phyloP scores from a whole-genome alignment of 1,140 invertebrate genomes.

The Microplitis demolitor region DNA sequence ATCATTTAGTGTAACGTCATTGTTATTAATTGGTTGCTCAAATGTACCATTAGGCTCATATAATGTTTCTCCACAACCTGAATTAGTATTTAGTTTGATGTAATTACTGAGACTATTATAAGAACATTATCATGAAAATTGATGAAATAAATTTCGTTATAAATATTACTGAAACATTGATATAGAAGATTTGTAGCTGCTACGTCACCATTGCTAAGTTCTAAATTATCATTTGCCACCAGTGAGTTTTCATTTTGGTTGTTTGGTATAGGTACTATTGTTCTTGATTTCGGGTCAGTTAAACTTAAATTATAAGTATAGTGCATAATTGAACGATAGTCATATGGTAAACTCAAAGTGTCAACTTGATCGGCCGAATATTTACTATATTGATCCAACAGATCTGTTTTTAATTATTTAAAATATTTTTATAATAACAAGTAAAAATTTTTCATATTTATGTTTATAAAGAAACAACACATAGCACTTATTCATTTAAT shows the following conservation, averaged over 20 bases:
- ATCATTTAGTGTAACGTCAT: slow-evolving; percentile 59
- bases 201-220: slow-evolving; percentile 92
- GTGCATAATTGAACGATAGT: slow-evolving; percentile 98
- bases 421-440: too few relatives aligned
- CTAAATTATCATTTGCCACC: slow-evolving; percentile 86
- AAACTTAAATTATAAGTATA: slow-evolving; percentile 98
- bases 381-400: slow-evolving; percentile 77
- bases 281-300: slow-evolving; percentile 92
- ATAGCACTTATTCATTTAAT: slow-evolving; percentile 62
- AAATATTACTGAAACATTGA: slow-evolving; percentile 80
- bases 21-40: slow-evolving; percentile 73
- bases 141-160: too few relatives aligned
- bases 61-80: slow-evolving; percentile 75
- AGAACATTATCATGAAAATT: too few relatives aligned
- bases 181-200: slow-evolving; percentile 95
- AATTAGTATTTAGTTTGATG: too few relatives aligned
- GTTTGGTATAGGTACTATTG: slow-evolving; percentile 87
- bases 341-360: slow-evolving; percentile 92
- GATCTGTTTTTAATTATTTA: too few relatives aligned
- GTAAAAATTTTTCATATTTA: too few relatives aligned
- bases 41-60: slow-evolving; percentile 88
- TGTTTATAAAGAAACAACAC: too few relatives aligned
- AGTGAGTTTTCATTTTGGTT: slow-evolving; percentile 82
- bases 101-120: too few relatives aligned
- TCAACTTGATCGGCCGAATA: slow-evolving; percentile 68